A percentile compares a stretch with the other conserved stretches of the same genome.
These are phyloP conservation scores for Tragelaphus imberbis DNA, from an alignment of 2,113 vertebrate genomes.

Conservation along the genomic window DNA sequence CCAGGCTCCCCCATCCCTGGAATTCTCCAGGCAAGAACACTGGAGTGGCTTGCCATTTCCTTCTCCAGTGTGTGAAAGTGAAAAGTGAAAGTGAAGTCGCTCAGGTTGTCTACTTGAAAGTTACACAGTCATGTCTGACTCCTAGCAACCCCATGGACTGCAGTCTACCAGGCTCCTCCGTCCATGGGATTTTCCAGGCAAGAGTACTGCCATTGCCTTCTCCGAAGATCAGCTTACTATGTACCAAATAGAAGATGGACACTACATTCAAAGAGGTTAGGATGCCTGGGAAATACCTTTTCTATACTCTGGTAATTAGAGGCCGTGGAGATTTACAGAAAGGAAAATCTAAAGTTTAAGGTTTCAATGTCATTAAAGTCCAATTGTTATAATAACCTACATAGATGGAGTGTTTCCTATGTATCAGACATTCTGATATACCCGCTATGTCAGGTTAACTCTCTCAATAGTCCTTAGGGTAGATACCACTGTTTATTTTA, in stretches of 20 bases:
- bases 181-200: too few species aligned
- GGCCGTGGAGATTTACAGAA: background rate
- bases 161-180: too few species aligned
- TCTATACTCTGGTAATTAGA: background rate
- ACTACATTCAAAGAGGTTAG: background rate
- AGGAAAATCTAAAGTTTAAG: background rate
- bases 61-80: too few species aligned
- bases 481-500: background rate
- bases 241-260: background rate
- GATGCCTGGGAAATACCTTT: background rate
- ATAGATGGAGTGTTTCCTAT: background rate
- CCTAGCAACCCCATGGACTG: too few species aligned
- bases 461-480: background rate
- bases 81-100: too few species aligned
- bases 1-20: too few species aligned
- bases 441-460: background rate
- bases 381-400: background rate
- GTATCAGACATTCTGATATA: background rate
- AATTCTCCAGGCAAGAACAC: too few species aligned
- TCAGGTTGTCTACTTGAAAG: too few species aligned
- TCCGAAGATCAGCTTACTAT: background rate
- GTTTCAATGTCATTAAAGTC: background rate
- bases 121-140: too few species aligned
- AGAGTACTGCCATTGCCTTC: too few species aligned
- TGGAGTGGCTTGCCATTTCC: too few species aligned